Percentiles rank a stretch among this genome's conserved stretches.
Evolutionary conservation across 2,888 invertebrate genomes (phyloP).

Genomic region (Tupiocoris notatus): DNA sequence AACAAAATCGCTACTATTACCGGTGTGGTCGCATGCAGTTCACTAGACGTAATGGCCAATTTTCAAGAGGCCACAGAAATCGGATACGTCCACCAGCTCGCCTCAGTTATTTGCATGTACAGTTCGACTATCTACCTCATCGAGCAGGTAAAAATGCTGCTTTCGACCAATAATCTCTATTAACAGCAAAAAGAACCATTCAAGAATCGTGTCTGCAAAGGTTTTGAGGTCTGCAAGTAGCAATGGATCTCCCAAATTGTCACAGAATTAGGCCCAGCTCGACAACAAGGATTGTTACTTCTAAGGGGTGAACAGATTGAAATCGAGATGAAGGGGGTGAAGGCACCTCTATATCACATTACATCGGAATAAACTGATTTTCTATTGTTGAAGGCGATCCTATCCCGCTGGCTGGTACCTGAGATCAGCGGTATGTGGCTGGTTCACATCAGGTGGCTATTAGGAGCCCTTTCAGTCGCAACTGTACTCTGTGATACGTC

Average conservation of each 20-base stretch:
- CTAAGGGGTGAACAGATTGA: no score
- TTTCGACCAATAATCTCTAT: no score
- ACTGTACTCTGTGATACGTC: constrained; percentile 7
- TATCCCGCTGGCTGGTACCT: constrained; percentile 53
- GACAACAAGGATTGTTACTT: no score
- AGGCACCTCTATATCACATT: constrained; percentile 3
- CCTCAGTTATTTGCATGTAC: constrained; percentile 61
- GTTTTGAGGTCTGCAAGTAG: no score
- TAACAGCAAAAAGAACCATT: no score
- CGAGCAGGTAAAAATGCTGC: no score
- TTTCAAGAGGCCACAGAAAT: constrained; percentile 61
- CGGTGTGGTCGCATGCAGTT: constrained; percentile 59
- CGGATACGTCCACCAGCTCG: constrained; percentile 59
- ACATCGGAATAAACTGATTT: no score
- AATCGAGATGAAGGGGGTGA: no score
- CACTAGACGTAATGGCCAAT: constrained; percentile 62
- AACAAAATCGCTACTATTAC: constrained; percentile 55
- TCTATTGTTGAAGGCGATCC: constrained; percentile 52
- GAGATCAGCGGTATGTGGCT: constrained; percentile 51
- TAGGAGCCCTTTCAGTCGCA: constrained; percentile 47
- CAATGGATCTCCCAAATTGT: no score
- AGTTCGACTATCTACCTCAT: constrained; percentile 59
- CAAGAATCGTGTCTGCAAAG: no score
- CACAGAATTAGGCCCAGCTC: no score
- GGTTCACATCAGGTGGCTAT: constrained; percentile 51